phyloP scores from a whole-genome alignment of 2,888 invertebrate genomes.

The Oscheius myriophilus region DNA sequence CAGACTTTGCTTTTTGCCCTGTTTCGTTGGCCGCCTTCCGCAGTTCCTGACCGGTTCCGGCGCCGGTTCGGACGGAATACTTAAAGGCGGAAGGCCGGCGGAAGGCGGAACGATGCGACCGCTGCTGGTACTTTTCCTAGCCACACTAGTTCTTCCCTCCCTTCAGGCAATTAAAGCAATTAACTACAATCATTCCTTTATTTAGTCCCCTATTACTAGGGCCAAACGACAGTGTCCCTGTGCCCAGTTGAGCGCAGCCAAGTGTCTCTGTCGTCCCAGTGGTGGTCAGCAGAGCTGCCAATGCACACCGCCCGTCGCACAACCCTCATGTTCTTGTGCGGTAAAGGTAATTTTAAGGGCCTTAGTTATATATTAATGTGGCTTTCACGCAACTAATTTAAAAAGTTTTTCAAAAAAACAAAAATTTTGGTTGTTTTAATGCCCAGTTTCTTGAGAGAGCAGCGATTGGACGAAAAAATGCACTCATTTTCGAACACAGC shows the following conservation, averaged over 20 bases:
- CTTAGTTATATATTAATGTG: too few species aligned
- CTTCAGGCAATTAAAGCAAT: constrained; percentile 13
- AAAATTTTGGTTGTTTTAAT: too few species aligned
- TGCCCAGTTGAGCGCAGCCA: constrained; percentile 42
- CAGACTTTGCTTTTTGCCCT: too few species aligned
- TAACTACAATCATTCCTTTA: not conserved
- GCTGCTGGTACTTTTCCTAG: constrained; percentile 13
- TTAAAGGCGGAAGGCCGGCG: constrained; percentile 16
- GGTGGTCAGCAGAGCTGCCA: constrained; percentile 45
- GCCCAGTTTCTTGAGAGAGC: too few species aligned
- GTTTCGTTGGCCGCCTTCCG: too few species aligned
- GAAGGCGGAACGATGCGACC: constrained; percentile 15
- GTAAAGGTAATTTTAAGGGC: constrained; percentile 30
- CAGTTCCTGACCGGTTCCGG: constrained; percentile 14
- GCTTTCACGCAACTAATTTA: too few species aligned
- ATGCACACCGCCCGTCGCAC: constrained; percentile 35
- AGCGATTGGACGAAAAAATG: too few species aligned
- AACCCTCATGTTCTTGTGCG: constrained; percentile 37
- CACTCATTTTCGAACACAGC: too few species aligned
- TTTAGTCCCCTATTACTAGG: constrained; percentile 38
- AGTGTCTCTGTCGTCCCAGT: constrained; percentile 43
- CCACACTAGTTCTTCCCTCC: constrained; percentile 7
- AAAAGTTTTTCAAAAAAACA: too few species aligned
- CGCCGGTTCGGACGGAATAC: constrained; percentile 16
- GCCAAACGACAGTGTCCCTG: constrained; percentile 52